Evolutionary conservation across 2,888 invertebrate genomes (phyloP), one percentile per base, ranked within the genome.

Genomic region (Dioctria linearis): DNA sequence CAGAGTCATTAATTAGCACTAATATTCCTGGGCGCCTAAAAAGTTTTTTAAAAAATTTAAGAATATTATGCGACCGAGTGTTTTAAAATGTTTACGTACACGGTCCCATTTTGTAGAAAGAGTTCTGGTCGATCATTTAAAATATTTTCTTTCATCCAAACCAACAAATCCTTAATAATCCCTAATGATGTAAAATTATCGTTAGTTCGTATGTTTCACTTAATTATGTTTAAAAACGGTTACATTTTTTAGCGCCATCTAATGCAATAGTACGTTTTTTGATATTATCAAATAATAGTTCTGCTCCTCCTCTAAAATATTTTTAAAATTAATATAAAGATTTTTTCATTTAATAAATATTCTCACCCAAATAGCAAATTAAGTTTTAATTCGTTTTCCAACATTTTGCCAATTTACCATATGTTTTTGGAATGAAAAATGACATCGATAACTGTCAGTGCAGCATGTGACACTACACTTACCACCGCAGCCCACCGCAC

Each of bases 1-100:
- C 99, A 0, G 95, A 92, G 85, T 99, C 98, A 86, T 99, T 99
- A 6, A 99, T 92, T 3, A 99, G 90, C 0, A 99, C 98, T 69
- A 99, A 89, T 82, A 99, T 98, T 3, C 98, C 98, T 0, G 98
- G 98, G 69, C 98, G 86, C 0, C 89, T 89, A 61, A 71, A 85
- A 66, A 1, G 9, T 9, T 46, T 46, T 8, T 25, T 59, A 43
- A 61, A 59, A 43, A 42, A 43, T 43, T 61, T 69, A 42, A 65
- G 9, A 59, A 25, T 13, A 46, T 42, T 25, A 3, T 5, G 11
- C 4, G 51, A 51, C 3, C 49, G 42, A 39, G n/a, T 66, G 5
- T 51, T 42, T 43, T n/a, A 43, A 42, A 80, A 78, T 63, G 61
- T 25, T 25, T 43, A n/a, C 86, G 86, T 86, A 89, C 88, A 89